Evolutionary conservation across 1,140 invertebrate species (phyloP).

Genomic region (Cyclina sinensis): DNA sequence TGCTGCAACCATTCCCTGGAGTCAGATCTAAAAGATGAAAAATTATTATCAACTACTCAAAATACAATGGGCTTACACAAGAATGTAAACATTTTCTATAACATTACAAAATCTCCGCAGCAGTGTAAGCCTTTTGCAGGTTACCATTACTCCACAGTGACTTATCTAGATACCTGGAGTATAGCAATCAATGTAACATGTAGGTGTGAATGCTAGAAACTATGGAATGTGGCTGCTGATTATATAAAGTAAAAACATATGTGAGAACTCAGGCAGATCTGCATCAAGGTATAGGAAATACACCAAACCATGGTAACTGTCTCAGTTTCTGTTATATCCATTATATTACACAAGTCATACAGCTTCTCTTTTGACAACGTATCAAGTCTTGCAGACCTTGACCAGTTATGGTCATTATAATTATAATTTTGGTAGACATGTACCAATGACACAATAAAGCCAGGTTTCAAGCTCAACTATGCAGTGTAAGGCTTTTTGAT

Average conservation of each 20-base stretch:
- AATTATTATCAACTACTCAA: too few relatives aligned
- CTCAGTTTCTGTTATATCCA: background rate
- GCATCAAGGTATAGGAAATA: background rate
- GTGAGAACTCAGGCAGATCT: background rate
- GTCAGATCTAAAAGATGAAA: too few relatives aligned
- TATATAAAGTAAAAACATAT: slow-evolving; percentile 1
- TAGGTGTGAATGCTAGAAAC: slow-evolving; percentile 4
- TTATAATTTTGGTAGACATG: background rate
- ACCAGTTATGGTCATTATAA: too few relatives aligned
- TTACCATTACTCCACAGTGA: background rate
- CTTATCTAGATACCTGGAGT: background rate
- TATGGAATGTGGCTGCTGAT: background rate
- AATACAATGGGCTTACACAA: too few relatives aligned
- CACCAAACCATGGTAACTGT: background rate
- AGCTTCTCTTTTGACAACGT: too few relatives aligned
- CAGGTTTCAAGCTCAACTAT: too few relatives aligned
- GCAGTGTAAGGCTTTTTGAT: too few relatives aligned
- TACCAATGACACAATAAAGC: too few relatives aligned
- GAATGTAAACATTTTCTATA: background rate
- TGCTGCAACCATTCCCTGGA: too few relatives aligned
- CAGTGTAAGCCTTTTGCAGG: too few relatives aligned
- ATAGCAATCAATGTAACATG: background rate
- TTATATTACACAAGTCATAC: too few relatives aligned
- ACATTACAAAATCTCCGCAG: background rate
- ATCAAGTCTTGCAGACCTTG: too few relatives aligned